Percentiles rank a stretch among this genome's conserved stretches.
phyloP scores from a whole-genome alignment of 1,140 invertebrate species.

The Andricus grossulariae region DNA sequence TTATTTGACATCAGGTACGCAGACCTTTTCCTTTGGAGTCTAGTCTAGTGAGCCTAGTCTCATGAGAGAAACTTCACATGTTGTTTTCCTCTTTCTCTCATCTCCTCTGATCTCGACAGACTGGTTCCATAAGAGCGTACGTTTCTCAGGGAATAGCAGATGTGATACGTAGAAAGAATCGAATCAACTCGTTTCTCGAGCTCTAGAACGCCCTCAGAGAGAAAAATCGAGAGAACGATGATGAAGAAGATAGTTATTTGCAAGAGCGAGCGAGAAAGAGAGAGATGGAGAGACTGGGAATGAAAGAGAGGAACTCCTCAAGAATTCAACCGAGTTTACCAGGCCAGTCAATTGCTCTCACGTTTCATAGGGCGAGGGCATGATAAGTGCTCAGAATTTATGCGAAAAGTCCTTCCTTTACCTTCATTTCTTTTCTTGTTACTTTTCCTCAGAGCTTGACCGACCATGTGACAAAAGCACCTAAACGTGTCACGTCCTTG shows the following conservation, averaged over 20 bases:
- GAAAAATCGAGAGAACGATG: background rate
- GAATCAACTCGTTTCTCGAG: conserved; percentile 20
- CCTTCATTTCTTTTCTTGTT: conserved; percentile 2
- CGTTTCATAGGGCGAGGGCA: background rate
- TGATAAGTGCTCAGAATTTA: conserved; percentile 11
- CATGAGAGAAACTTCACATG: conserved; percentile 4
- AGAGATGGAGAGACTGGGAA: background rate
- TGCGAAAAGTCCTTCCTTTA: background rate
- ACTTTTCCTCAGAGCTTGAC: conserved; percentile 11
- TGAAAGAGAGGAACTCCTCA: background rate
- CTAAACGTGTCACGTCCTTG: background rate
- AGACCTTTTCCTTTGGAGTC: no score
- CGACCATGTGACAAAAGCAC: background rate
- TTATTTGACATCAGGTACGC: no score
- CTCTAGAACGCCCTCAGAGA: background rate
- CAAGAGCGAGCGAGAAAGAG: background rate
- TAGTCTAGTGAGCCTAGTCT: background rate
- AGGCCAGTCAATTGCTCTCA: conserved; percentile 10
- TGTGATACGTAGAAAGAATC: conserved; percentile 21
- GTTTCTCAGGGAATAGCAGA: conserved; percentile 15
- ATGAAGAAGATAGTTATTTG: conserved; percentile 1
- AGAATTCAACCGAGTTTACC: conserved; percentile 19
- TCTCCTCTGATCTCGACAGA: conserved; percentile 4
- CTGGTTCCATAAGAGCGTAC: conserved; percentile 2
- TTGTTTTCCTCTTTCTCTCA: conserved; percentile 19